These are phyloP conservation scores for Belonocnema kinseyi DNA, from an alignment of 1,140 invertebrate genomes.

Conservation along the genomic window DNA sequence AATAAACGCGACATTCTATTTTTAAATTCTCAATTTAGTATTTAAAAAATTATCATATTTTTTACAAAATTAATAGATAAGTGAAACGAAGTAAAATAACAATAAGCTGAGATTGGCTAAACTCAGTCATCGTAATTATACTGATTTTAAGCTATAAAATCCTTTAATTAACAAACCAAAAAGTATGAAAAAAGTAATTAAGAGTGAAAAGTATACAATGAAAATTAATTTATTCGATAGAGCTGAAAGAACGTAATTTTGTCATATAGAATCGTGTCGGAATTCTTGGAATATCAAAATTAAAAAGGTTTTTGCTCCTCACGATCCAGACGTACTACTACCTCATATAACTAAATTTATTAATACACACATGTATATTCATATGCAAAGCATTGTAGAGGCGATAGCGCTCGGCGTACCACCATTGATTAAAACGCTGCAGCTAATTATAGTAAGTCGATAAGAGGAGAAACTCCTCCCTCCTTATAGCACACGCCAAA, in stretches of 20 bases:
- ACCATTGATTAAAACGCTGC: constrained; percentile 51
- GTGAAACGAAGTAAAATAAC: too few relatives aligned
- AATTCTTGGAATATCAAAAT: neutral
- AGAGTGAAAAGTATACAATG: neutral
- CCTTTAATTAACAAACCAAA: too few relatives aligned
- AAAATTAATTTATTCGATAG: neutral
- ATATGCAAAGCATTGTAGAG: neutral
- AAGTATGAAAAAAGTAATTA: neutral
- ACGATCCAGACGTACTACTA: neutral
- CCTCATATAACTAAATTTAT: too few relatives aligned
- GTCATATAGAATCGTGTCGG: neutral
- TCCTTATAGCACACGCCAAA: constrained; percentile 53
- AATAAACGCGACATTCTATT: too few relatives aligned
- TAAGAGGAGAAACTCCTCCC: constrained; percentile 49
- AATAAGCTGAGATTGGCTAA: too few relatives aligned
- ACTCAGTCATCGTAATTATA: too few relatives aligned
- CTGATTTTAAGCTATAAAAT: too few relatives aligned
- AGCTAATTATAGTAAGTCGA: constrained; percentile 57
- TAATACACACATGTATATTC: neutral
- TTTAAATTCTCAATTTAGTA: too few relatives aligned
- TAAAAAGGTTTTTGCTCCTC: neutral
- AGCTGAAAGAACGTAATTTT: neutral
- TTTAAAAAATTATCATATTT: too few relatives aligned
- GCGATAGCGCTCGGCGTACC: constrained; percentile 43
- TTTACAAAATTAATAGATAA: too few relatives aligned